Base-by-base conservation (phyloP, 2,888 invertebrate genomes). In the Oithona nana region DNA sequence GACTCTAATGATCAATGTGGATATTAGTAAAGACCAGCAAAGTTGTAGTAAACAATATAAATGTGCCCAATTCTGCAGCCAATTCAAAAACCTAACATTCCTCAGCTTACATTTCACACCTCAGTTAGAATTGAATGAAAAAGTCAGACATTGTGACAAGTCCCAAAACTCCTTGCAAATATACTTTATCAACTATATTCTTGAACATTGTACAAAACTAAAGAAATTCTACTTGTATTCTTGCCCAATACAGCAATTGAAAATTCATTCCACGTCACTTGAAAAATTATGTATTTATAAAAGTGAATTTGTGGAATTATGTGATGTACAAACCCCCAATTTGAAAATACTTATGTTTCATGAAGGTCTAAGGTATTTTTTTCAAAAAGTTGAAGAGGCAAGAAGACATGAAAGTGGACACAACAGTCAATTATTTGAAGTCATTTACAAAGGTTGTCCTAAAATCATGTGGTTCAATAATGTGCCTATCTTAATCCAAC, bases 261-360 rank as follows among this genome's bases (percentile, higher is more conserved):
- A 16, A 26, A 54, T 54, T 16, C 16, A 20, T 24, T 54, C 54
- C 24, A 20, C 2, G 24, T 24, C 54, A 1, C 11, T 54, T 20
- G 54, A 54, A 54, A 54, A 54, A 26, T 26, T 54, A 16, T 16
- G 26, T 11, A 54, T 54, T 26, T 54, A 54, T 26, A 54, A 54
- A 26, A 24, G 24, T 2, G 54, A 54, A 26, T 54, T 54, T 26
- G 54, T 54, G 26, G 54, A 20, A 20, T 3, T 54, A 16, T 24
- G 26, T 24, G 13, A 24, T 22, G 20, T 54, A 11, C 13, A 54
- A 16, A 26, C 54, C 2, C 54, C 54, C 26, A 24, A 20, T 20
- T 26, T 54, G 24, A 20, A 16, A 26, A 26, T 24, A 26, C 26
- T 54, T 26, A 54, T 54, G 54, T 54, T 54, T 54, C 54, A 24